Conservation (phyloP, 2,888 invertebrate genomes). For the Lamellibrachia columna region DNA sequence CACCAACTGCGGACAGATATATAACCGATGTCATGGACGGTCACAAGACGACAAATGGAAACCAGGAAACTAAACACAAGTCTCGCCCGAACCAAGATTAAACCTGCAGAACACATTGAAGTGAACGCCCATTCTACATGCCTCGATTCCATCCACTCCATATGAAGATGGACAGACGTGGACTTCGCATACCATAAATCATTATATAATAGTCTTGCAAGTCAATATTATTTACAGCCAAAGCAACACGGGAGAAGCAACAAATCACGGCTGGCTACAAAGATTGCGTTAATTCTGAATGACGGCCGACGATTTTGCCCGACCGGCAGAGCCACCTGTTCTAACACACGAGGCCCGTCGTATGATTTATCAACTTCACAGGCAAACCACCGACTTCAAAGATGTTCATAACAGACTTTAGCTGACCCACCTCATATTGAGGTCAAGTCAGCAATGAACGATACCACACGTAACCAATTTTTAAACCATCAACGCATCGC, state of each 20-base stretch:
- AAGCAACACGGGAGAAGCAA: not conserved
- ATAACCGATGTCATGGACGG: not conserved
- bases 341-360: not conserved
- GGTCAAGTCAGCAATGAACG: not conserved
- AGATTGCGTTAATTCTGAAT: not conserved
- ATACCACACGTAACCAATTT: not conserved
- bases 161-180: not conserved
- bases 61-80: no score
- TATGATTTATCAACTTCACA: not conserved
- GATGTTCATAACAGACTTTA: not conserved
- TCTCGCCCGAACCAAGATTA: no score
- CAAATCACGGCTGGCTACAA: not conserved
- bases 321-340: not conserved
- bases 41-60: no score
- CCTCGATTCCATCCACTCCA: not conserved
- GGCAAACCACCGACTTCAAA: not conserved
- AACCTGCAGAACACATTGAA: no score
- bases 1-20: slow-evolving; percentile 40
- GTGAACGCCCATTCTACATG: not conserved
- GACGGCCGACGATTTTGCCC: not conserved
- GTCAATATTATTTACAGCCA: not conserved
- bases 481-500: not conserved
- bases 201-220: not conserved
- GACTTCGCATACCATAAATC: not conserved
- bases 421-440: not conserved